A percentile compares a stretch with the other conserved stretches of the same genome.
Conservation (phyloP, 2,113 vertebrate species). For the Nibea coibor region DNA sequence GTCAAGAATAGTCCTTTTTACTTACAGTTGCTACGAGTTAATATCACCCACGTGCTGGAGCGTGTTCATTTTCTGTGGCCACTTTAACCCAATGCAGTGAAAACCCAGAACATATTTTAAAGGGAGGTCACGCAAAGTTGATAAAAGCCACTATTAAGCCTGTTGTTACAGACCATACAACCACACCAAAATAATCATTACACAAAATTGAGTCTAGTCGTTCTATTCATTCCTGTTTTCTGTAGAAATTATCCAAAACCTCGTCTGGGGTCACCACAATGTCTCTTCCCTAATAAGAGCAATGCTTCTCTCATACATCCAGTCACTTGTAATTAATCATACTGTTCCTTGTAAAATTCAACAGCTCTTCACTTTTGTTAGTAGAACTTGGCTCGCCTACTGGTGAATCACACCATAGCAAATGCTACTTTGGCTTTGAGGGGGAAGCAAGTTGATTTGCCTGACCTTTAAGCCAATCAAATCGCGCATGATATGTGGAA, state of each 20-base stretch:
- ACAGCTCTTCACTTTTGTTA: constrained; percentile 21
- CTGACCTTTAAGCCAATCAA: background rate
- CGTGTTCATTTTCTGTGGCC: background rate
- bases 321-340: constrained; percentile 18
- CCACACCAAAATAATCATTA: background rate
- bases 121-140: background rate
- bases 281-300: background rate
- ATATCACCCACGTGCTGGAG: background rate
- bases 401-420: constrained; percentile 27
- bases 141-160: background rate
- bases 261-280: constrained; percentile 5
- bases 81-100: background rate
- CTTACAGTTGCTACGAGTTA: background rate
- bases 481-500: background rate
- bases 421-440: constrained; percentile 15
- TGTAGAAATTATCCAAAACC: background rate
- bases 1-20: background rate
- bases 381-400: constrained; percentile 5
- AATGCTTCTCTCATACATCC: background rate
- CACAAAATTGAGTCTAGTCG: background rate
- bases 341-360: constrained; percentile 17
- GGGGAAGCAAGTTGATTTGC: background rate
- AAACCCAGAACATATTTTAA: background rate
- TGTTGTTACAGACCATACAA: background rate
- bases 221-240: constrained; percentile 1